phyloP scores from a whole-genome alignment of 2,113 vertebrate species.

The Pangasianodon hypophthalmus region DNA sequence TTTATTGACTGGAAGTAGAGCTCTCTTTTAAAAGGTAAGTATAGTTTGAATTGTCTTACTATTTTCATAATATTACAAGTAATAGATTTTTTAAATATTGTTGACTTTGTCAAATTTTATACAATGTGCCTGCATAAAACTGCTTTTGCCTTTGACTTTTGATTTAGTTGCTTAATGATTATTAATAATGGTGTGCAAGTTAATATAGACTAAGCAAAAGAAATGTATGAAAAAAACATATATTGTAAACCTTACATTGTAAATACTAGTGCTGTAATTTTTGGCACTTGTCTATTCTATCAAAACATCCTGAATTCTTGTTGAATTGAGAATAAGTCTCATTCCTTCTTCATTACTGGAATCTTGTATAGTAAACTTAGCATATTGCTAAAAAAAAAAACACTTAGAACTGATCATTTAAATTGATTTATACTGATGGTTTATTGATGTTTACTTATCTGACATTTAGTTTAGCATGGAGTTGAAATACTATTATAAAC shows the following conservation, averaged over 20 bases:
- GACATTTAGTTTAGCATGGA: neutral
- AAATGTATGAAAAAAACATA: neutral
- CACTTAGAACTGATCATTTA: neutral
- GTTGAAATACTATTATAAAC: neutral
- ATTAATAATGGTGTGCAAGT: neutral
- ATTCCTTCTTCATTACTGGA: neutral
- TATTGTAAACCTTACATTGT: neutral
- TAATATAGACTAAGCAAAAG: neutral
- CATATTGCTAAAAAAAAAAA: neutral
- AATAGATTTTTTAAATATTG: neutral
- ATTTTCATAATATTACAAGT: neutral
- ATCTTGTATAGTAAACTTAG: neutral
- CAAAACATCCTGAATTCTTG: neutral
- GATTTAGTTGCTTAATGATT: neutral
- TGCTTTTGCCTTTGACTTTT: neutral
- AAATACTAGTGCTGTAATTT: neutral
- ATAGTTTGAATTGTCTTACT: neutral
- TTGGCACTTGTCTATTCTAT: neutral
- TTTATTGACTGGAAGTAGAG: slow-evolving; percentile 11
- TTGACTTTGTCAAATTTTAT: neutral
- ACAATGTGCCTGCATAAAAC: neutral
- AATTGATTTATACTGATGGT: neutral
- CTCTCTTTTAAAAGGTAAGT: slow-evolving; percentile 38
- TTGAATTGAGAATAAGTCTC: neutral
- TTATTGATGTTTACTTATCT: neutral